Percentiles rank a stretch among this genome's conserved stretches.
These are phyloP conservation scores for Chamaea fasciata DNA, from an alignment of 2,113 vertebrate genomes.

Conservation along the genomic window DNA sequence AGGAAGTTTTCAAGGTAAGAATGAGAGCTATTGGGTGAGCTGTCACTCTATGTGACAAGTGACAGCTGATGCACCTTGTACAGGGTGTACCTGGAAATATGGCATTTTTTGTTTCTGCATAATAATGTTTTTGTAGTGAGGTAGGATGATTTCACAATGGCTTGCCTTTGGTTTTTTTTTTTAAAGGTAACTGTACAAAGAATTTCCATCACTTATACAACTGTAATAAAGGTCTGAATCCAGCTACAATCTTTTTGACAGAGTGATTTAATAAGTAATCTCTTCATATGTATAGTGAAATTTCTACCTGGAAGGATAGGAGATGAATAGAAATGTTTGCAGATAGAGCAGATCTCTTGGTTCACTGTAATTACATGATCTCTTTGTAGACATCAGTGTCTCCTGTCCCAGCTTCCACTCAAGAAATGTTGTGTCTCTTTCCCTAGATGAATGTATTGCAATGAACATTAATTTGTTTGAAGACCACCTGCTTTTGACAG, in stretches of 20 bases:
- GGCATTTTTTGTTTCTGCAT: neutral
- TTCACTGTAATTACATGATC: neutral
- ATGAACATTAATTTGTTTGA: neutral
- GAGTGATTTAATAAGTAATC: neutral
- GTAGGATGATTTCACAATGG: neutral
- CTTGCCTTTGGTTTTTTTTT: neutral
- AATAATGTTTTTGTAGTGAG: neutral
- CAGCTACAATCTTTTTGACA: neutral
- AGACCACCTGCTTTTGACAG: neutral
- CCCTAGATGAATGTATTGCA: neutral
- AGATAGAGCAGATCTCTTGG: neutral
- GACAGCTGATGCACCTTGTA: neutral
- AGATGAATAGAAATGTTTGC: neutral
- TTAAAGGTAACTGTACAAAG: neutral
- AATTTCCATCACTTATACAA: neutral
- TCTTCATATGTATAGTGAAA: neutral
- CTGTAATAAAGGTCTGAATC: neutral
- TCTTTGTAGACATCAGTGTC: neutral
- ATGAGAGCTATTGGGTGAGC: neutral
- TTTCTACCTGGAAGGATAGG: neutral
- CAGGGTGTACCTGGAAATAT: neutral
- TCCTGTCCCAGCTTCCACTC: neutral
- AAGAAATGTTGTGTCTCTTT: neutral
- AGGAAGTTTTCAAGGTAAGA: neutral
- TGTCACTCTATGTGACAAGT: neutral